These are phyloP conservation scores for Pseudolaguvia tuberculata DNA, from an alignment of 2,113 vertebrate genomes.

Conservation along the genomic window DNA sequence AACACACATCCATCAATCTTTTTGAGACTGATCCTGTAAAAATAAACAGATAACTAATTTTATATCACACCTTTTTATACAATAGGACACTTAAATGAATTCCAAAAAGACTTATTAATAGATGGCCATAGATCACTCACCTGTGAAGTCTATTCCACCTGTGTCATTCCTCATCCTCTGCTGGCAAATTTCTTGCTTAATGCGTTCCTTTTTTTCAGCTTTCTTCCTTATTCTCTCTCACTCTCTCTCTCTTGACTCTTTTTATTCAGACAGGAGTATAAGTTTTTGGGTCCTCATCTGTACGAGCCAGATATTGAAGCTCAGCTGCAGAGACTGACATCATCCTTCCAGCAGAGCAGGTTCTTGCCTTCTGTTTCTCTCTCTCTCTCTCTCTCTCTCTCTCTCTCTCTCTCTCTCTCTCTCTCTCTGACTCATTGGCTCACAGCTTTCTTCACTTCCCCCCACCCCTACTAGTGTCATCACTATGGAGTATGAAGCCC, in stretches of 20 bases:
- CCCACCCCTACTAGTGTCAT: slow-evolving; percentile 46
- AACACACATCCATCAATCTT: slow-evolving; percentile 3
- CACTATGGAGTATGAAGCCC: slow-evolving; percentile 30
- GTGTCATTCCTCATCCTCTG: slow-evolving; percentile 28
- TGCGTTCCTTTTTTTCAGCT: slow-evolving; percentile 16
- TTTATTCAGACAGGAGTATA: slow-evolving; percentile 51
- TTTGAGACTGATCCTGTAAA: slow-evolving; percentile 23
- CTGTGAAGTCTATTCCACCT: slow-evolving; percentile 59
- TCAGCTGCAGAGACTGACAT: slow-evolving; percentile 80
- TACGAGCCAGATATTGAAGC: slow-evolving; percentile 63
- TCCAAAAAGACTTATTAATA: background rate
- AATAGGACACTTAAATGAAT: background rate
- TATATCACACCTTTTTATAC: background rate
- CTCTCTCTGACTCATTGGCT: slow-evolving; percentile 36
- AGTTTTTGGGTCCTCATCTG: slow-evolving; percentile 60
- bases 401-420: slow-evolving; percentile 29
- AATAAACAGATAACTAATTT: background rate
- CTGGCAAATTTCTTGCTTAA: slow-evolving; percentile 11
- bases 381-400: slow-evolving; percentile 34
- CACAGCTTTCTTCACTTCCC: slow-evolving; percentile 34
- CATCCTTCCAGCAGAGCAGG: slow-evolving; percentile 74
- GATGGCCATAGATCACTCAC: slow-evolving; percentile 55
- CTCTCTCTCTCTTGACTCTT: slow-evolving; percentile 29
- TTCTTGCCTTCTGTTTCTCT: slow-evolving; percentile 66
- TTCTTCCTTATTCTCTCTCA: slow-evolving; percentile 44